Evolutionary conservation across 2,888 invertebrate genomes (phyloP).

Genomic region (Caenorhabditis imperialis): DNA sequence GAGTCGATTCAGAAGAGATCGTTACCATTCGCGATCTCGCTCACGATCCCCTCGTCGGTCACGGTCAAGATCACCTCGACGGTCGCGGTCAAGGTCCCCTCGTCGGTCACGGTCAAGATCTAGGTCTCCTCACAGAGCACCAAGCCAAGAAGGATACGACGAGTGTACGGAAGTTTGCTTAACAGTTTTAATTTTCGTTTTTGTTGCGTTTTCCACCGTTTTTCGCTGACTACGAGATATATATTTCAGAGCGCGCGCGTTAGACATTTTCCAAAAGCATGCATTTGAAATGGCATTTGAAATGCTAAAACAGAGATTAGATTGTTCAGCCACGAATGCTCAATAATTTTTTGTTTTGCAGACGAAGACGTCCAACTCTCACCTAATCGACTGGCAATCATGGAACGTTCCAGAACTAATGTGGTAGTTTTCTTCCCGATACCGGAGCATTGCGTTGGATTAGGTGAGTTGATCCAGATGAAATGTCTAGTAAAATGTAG

Average conservation of each 20-base stretch:
- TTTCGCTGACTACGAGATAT: background rate
- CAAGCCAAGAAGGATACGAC: conserved; percentile 28
- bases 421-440: conserved; percentile 65
- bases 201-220: background rate
- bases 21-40: too few species aligned
- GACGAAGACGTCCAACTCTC: conserved; percentile 10
- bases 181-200: too few species aligned
- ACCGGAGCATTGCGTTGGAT: conserved; percentile 75
- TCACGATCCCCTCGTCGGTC: too few species aligned
- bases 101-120: background rate
- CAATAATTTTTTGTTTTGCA: conserved; percentile 31
- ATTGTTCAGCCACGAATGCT: too few species aligned
- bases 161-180: conserved; percentile 19
- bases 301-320: background rate
- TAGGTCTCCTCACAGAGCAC: conserved; percentile 27
- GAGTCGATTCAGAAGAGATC: too few species aligned
- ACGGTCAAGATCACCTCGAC: too few species aligned
- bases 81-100: too few species aligned
- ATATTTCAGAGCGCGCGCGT: background rate
- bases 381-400: conserved; percentile 27
- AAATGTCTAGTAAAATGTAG: too few species aligned
- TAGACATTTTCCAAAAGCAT: background rate
- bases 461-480: conserved; percentile 72
- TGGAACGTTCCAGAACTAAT: background rate
- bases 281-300: background rate